Conservation (phyloP, 1,140 invertebrate genomes). For the Parasteatoda tepidariorum region DNA sequence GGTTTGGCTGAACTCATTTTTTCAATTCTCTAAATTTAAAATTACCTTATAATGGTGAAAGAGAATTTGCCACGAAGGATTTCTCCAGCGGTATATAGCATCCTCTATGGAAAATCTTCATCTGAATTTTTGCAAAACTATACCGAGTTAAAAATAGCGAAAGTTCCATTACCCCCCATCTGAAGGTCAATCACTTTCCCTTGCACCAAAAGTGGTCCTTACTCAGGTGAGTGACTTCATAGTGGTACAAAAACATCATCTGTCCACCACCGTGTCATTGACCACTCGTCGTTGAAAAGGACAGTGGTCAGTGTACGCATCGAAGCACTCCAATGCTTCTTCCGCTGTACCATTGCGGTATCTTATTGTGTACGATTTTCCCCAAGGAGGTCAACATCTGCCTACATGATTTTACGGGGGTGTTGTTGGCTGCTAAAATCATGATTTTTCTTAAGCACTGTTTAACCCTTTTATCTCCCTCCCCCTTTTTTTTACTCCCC, state of each 20-base stretch:
- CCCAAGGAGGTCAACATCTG: conserved; percentile 23
- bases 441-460: background rate
- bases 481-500: conserved; percentile 9
- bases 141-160: no score
- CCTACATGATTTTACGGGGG: background rate
- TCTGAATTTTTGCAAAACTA: no score
- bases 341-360: conserved; percentile 36
- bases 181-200: background rate
- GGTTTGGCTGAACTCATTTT: no score
- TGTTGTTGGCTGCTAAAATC: background rate
- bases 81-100: no score
- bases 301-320: conserved; percentile 3
- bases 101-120: no score
- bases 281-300: conserved; percentile 15
- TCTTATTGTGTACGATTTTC: background rate
- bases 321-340: background rate
- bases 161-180: no score
- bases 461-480: background rate
- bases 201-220: no score
- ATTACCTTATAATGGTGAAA: no score
- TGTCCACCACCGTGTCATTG: conserved; percentile 28
- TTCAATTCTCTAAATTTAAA: no score
- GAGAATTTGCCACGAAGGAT: no score
- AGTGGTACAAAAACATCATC: background rate
- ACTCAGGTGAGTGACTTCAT: background rate